phyloP scores from a whole-genome alignment of 2,113 vertebrate species.

The Noturus placidus region DNA sequence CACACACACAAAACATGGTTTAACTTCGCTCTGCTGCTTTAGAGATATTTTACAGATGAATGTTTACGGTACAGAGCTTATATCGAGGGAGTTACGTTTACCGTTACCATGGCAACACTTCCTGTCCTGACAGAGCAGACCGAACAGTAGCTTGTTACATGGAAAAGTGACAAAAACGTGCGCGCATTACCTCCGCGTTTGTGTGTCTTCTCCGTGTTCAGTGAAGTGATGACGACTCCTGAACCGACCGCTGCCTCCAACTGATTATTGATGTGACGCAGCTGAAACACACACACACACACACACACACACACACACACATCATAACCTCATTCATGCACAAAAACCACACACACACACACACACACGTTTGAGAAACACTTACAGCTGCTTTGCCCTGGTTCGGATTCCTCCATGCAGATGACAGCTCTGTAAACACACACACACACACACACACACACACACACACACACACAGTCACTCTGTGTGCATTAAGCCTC shows the following conservation, averaged over 20 bases:
- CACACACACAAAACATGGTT: neutral
- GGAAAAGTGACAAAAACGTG: neutral
- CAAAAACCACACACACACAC: neutral
- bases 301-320: conserved; percentile 16
- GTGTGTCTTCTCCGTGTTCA: conserved; percentile 84
- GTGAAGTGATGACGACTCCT: conserved; percentile 78
- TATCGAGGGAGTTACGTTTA: too few species aligned
- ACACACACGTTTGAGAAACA: conserved; percentile 51
- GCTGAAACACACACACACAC: conserved; percentile 65
- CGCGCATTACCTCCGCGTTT: conserved; percentile 76
- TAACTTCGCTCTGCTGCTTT: neutral
- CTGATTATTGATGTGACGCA: conserved; percentile 91
- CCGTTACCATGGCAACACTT: neutral
- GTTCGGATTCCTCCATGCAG: conserved; percentile 81
- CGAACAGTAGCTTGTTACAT: neutral
- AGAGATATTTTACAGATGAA: neutral
- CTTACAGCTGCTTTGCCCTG: conserved; percentile 94
- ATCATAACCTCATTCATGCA: neutral
- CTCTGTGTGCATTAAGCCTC: neutral
- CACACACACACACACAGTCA: conserved; percentile 3
- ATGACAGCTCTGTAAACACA: conserved; percentile 72
- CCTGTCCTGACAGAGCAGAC: neutral
- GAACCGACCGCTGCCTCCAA: conserved; percentile 81
- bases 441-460: neutral
- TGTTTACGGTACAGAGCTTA: neutral